Evolutionary conservation across 2,113 vertebrate species (phyloP).

Genomic region (Rissa tridactyla): DNA sequence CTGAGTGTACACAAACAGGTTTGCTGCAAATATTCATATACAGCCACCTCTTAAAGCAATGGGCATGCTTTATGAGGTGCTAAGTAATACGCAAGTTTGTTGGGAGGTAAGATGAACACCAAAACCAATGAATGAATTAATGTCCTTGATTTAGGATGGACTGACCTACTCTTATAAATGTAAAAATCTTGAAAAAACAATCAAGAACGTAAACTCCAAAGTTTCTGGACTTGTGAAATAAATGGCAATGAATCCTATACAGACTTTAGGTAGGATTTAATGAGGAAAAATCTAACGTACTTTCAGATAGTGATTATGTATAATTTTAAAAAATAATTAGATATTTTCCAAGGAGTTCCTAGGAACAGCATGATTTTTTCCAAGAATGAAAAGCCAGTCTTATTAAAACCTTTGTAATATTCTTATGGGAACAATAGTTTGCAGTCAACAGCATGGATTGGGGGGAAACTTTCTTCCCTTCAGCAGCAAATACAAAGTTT

Average conservation of each 20-base stretch:
- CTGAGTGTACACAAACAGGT: neutral
- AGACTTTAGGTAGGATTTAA: neutral
- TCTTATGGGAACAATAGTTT: neutral
- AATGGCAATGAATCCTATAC: neutral
- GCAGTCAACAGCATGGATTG: neutral
- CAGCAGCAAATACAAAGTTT: neutral
- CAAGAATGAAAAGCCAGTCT: neutral
- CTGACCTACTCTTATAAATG: neutral
- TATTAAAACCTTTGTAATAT: neutral
- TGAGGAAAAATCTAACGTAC: neutral
- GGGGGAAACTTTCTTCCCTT: neutral
- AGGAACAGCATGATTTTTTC: neutral
- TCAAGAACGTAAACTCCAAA: neutral
- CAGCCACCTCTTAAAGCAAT: neutral
- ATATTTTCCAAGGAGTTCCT: neutral
- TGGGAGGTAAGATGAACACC: neutral
- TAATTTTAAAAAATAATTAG: neutral
- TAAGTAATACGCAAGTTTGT: neutral
- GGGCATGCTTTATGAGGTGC: neutral
- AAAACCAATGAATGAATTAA: neutral
- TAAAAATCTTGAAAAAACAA: neutral
- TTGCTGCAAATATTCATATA: neutral
- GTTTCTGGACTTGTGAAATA: neutral
- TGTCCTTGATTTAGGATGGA: neutral
- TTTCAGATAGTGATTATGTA: neutral